These are phyloP conservation scores for Pachyseris speciosa DNA, from an alignment of 64 coral and sea anemone genomes.

Conservation along the genomic window DNA sequence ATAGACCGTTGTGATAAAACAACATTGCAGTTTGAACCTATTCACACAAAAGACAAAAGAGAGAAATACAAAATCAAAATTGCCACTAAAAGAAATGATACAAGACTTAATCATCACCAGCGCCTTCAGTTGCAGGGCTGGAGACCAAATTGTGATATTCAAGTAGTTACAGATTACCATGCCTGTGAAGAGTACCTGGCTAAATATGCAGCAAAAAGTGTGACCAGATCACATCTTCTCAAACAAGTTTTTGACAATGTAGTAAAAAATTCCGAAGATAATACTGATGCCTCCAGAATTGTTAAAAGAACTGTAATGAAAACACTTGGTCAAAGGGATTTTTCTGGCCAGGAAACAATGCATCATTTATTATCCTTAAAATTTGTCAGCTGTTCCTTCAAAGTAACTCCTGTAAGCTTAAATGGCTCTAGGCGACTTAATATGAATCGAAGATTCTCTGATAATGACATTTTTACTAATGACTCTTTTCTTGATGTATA, in stretches of 20 bases:
- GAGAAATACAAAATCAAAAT: conserved; percentile 66
- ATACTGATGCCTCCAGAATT: conserved; percentile 16
- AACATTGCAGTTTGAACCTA: conserved; percentile 51
- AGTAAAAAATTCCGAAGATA: neutral
- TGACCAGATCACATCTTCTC: conserved; percentile 51
- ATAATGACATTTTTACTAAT: conserved; percentile 7
- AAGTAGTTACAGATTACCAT: conserved; percentile 55
- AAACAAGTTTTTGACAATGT: conserved; percentile 61
- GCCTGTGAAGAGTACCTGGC: conserved; percentile 51
- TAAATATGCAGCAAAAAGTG: conserved; percentile 45
- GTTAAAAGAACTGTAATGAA: conserved; percentile 49
- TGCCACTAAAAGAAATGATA: conserved; percentile 65
- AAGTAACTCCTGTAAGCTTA: conserved; percentile 39
- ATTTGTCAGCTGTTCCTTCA: conserved; percentile 45
- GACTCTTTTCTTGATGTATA: conserved; percentile 67
- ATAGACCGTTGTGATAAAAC: conserved; percentile 58
- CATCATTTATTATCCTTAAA: conserved; percentile 31
- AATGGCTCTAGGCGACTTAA: conserved; percentile 55
- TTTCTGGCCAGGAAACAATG: conserved; percentile 44
- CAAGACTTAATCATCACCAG: conserved; percentile 55
- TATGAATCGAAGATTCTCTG: conserved; percentile 5
- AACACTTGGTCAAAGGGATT: conserved; percentile 42
- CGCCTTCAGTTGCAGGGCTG: conserved; percentile 43
- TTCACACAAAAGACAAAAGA: conserved; percentile 69
- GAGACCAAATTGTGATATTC: conserved; percentile 68